Conservation (phyloP, 2,888 invertebrate species). For the Kryphioiulus occultus region DNA sequence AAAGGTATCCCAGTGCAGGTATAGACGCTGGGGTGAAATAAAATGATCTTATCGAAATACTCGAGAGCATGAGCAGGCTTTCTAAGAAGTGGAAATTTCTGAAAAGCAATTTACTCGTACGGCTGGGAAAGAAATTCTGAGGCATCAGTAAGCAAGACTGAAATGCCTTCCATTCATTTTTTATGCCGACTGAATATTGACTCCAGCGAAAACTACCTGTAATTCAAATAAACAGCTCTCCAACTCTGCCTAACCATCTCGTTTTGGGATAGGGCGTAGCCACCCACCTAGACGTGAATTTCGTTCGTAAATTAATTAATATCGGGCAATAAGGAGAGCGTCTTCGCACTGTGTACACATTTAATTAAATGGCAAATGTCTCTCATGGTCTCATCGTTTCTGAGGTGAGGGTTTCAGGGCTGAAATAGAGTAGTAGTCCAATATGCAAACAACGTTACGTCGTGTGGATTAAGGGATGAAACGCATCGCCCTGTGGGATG, state of each 20-base stretch:
- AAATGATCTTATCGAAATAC: conserved; percentile 12
- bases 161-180: not conserved
- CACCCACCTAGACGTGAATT: not conserved
- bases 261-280: not conserved
- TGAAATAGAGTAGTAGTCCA: not conserved
- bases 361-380: conserved; percentile 20
- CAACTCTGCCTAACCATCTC: not conserved
- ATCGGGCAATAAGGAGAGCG: not conserved
- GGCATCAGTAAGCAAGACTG: not conserved
- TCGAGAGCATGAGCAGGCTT: not conserved
- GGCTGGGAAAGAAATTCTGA: not conserved
- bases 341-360: not conserved
- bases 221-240: not conserved
- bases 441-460: not conserved
- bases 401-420: not conserved
- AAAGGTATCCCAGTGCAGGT: not conserved
- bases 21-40: not conserved
- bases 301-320: not conserved
- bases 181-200: not conserved
- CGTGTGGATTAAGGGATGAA: not conserved
- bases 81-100: conserved; percentile 24
- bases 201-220: not conserved
- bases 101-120: not conserved
- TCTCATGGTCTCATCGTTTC: not conserved
- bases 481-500: not conserved